Evolutionary conservation across 2,888 invertebrate genomes (phyloP), one percentile per base, ranked within the genome.

Genomic region (Drosophila mimica): DNA sequence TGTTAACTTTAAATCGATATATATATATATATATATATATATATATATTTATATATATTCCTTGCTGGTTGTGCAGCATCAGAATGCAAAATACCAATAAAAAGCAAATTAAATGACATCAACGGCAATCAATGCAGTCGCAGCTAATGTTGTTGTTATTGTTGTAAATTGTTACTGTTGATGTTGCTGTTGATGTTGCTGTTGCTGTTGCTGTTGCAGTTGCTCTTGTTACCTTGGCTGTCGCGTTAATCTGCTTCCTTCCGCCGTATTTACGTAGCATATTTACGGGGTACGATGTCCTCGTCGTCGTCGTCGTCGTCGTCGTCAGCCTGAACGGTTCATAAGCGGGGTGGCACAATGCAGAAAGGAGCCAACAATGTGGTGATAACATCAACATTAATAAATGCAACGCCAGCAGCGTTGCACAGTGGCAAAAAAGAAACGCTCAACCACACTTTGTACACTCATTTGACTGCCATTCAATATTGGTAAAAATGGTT

Each of bases 191-290:
- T 1, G 2, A 1, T 25, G 25, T 25, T 25, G 51, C 9, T 53
- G 36, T 33, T 38, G 59, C 11, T 46, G 62, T 36, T 46, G 52
- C n/a, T 46, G 36, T 25, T 31, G 46, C 36, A 58, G 57, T 52
- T 61, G 20, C 15, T 46, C 25, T 25, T 46, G 71, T 54, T 64
- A 82, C 79, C 80, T 82, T 75, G 48, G 38, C 58, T 80, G 74
- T 71, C 80, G 80, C 79, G 82, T 81, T 81, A 81, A 81, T 81
- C 80, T 82, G 82, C 82, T 81, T 81, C 80, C 82, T 81, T 81
- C 82, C 80, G 80, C 82, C 82, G 76, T 81, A 82, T 82, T 82
- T 75, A 72, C 72, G 75, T 66, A 72, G 72, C 81, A 78, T 78
- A 79, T 78, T 79, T 75, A 75, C 79, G 70, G 54, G 73, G 46